Base-by-base conservation (phyloP, 2,797 vertebrate genomes). In the Salarias fasciatus region DNA sequence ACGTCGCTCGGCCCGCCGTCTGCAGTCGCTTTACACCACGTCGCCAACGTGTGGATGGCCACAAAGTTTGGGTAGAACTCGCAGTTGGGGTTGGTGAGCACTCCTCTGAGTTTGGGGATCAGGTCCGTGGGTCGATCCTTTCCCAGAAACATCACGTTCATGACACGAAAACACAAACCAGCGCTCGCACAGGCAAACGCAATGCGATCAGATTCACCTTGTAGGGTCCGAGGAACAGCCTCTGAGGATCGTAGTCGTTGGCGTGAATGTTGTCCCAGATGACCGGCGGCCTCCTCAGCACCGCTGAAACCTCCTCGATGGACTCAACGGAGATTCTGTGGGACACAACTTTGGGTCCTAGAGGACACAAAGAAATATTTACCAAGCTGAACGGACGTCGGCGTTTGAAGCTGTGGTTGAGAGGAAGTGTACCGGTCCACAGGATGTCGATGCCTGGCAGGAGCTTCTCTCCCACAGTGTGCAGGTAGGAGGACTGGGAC, bases 191-290 rank as follows among this genome's bases (percentile, higher is more conserved):
- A 18, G 0, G 3, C 11, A 6, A 8, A 24, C 18, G 24, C 18
- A 2, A 24, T 2, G 3, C 18, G n/a, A 24, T 2, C 18, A 18
- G 18, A 24, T 24, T 24, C 18, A 88, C 91, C 90, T 99, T 99
- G 74, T 93, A 99, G 1, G 98, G 98, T 12, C 98, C 97, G 41
- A 99, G 90, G 84, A 98, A 98, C 3, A 99, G 73, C 64, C 97
- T 95, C 85, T 99, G 98, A 57, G 98, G 98, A 88, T 99, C 98
- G 12, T 99, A 99, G 82, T 99, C 97, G 33, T 99, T 99, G 50
- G 98, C 98, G 38, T 99, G 98, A 82, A 99, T 97, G 69, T 99
- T 99, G 92, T 99, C 98, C 98, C 98, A 99, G 82, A 99, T 99
- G 74, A 99, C 94, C 3, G 97, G 97, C 0, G 96, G 85, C 83